Evolutionary conservation across 2,113 vertebrate species (phyloP).

Genomic region (Oryzias celebensis): DNA sequence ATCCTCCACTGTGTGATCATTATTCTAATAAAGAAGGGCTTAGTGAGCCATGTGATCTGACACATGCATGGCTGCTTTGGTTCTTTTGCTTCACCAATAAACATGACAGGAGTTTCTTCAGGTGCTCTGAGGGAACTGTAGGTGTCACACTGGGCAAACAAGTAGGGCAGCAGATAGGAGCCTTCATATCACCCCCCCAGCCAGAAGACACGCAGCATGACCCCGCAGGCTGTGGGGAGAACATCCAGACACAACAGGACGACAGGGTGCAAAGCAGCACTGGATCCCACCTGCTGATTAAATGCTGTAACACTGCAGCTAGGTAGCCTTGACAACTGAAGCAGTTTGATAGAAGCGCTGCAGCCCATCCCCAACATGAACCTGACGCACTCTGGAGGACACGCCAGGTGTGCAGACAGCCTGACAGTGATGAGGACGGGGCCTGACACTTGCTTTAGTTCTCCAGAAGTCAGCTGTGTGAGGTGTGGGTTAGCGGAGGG

Average conservation of each 20-base stretch:
- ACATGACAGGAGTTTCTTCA: slow-evolving; percentile 12
- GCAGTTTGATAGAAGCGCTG: neutral
- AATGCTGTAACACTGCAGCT: neutral
- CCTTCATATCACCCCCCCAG: neutral
- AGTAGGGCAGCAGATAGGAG: neutral
- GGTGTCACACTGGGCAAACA: neutral
- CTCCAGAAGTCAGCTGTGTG: neutral
- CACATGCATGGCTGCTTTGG: neutral
- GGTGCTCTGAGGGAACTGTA: neutral
- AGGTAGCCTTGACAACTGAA: neutral
- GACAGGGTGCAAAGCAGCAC: neutral
- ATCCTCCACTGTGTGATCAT: too few species aligned
- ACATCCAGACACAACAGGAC: neutral
- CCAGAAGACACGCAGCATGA: neutral
- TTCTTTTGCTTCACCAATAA: slow-evolving; percentile 9
- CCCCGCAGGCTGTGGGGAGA: neutral
- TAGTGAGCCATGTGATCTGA: neutral
- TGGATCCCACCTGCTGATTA: neutral
- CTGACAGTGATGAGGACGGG: too few species aligned
- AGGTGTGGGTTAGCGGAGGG: neutral
- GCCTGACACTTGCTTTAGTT: neutral
- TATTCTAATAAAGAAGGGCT: neutral
- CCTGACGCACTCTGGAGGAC: neutral
- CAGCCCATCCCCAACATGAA: neutral
- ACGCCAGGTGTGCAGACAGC: neutral